A percentile compares a stretch with the other conserved stretches of the same genome.
Conservation (phyloP, 2,888 invertebrate genomes). For the Agonopterix arenella region DNA sequence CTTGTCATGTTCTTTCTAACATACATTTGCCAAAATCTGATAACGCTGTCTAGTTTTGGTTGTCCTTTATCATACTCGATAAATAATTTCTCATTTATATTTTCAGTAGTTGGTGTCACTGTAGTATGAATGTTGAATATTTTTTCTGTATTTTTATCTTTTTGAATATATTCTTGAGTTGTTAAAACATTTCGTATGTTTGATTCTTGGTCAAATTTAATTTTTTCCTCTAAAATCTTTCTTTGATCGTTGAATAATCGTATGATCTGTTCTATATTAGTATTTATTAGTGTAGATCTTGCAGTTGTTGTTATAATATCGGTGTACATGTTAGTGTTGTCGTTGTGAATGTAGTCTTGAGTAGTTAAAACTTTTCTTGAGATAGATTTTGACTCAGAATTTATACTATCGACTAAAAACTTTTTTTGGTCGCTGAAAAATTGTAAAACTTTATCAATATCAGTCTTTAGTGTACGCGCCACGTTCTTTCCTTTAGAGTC, state of each 20-base stretch:
- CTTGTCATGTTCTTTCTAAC: neutral
- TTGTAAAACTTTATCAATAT: neutral
- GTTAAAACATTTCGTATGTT: neutral
- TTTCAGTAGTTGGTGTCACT: neutral
- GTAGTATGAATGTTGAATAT: neutral
- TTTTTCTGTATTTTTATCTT: constrained; percentile 6
- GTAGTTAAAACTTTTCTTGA: neutral
- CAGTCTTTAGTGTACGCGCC: neutral
- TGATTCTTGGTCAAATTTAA: neutral
- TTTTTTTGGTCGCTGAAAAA: neutral
- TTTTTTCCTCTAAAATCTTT: neutral
- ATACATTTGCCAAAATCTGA: constrained; percentile 23
- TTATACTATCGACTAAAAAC: neutral
- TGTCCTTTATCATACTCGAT: constrained; percentile 5
- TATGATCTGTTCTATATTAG: neutral
- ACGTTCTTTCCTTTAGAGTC: neutral
- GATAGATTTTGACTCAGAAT: neutral
- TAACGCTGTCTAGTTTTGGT: constrained; percentile 24
- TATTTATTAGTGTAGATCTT: neutral
- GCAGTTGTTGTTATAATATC: too few species aligned
- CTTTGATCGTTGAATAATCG: neutral
- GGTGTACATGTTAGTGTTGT: neutral
- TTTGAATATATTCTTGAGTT: neutral
- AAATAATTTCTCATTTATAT: neutral
- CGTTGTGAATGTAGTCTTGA: neutral